phyloP scores from a whole-genome alignment of 2,888 invertebrate species.

The Trichopria drosophilae region DNA sequence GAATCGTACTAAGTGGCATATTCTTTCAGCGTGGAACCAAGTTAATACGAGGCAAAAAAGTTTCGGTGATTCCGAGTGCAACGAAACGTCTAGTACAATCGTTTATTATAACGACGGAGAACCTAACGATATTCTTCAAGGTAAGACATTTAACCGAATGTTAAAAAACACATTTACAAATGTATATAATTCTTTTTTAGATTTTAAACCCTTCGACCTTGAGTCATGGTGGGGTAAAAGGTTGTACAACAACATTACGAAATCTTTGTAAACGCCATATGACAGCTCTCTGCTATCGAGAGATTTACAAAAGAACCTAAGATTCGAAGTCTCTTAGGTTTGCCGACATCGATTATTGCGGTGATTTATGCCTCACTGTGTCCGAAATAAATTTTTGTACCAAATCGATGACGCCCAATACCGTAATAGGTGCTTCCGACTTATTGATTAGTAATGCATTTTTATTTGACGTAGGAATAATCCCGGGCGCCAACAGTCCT shows the following conservation, averaged over 20 bases:
- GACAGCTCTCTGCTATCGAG: too few relatives aligned
- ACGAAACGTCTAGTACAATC: slow-evolving; percentile 51
- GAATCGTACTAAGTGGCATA: not conserved
- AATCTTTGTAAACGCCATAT: slow-evolving; percentile 67
- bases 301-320: too few relatives aligned
- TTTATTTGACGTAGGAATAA: too few relatives aligned
- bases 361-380: too few relatives aligned
- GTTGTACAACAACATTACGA: slow-evolving; percentile 81
- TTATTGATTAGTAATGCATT: too few relatives aligned
- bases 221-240: slow-evolving; percentile 91
- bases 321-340: too few relatives aligned
- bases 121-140: slow-evolving; percentile 69
- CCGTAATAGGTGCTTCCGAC: too few relatives aligned
- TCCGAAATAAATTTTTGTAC: too few relatives aligned
- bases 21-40: slow-evolving; percentile 68
- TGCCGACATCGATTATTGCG: too few relatives aligned
- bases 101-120: slow-evolving; percentile 75
- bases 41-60: slow-evolving; percentile 63
- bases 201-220: slow-evolving; percentile 88
- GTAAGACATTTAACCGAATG: slow-evolving; percentile 42
- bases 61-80: slow-evolving; percentile 61
- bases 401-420: too few relatives aligned
- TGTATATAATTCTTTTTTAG: slow-evolving; percentile 55
- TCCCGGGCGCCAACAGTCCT: too few relatives aligned
- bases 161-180: not conserved